Evolutionary conservation across 2,797 vertebrate genomes (phyloP).

Genomic region (Siniperca scherzeri): DNA sequence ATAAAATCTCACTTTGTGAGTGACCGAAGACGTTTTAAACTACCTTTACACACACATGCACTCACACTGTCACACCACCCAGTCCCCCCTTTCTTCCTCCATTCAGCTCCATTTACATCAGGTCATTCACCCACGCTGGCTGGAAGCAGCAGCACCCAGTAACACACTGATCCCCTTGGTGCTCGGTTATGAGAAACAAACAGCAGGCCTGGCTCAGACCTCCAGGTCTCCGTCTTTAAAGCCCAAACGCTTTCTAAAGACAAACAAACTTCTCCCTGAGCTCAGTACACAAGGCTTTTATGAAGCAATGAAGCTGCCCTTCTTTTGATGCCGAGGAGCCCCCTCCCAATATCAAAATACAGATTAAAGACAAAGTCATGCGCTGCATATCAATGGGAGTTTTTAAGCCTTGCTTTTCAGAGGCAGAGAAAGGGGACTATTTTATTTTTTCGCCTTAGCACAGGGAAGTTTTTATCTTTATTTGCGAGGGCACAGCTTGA

Average conservation of each 20-base stretch:
- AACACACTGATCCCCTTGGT: slow-evolving; percentile 22
- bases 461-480: slow-evolving; percentile 68
- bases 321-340: slow-evolving; percentile 39
- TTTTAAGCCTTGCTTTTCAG: slow-evolving; percentile 70
- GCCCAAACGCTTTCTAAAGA: slow-evolving; percentile 49
- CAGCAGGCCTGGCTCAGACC: slow-evolving; percentile 53
- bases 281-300: slow-evolving; percentile 56
- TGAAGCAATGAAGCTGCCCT: slow-evolving; percentile 46
- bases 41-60: slow-evolving; percentile 17
- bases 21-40: slow-evolving; percentile 34
- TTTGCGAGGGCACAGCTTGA: slow-evolving; percentile 75
- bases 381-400: slow-evolving; percentile 71
- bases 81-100: background rate
- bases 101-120: slow-evolving; percentile 49
- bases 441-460: slow-evolving; percentile 46
- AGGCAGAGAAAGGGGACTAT: slow-evolving; percentile 57
- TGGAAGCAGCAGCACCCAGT: slow-evolving; percentile 29
- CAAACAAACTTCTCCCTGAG: slow-evolving; percentile 66
- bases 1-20: slow-evolving; percentile 15
- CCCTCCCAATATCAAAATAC: slow-evolving; percentile 63
- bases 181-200: slow-evolving; percentile 51
- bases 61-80: background rate
- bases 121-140: slow-evolving; percentile 53
- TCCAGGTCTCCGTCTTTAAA: slow-evolving; percentile 41
- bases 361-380: slow-evolving; percentile 77